phyloP scores from a whole-genome alignment of 2,113 vertebrate species.

The Tringa solitaria region DNA sequence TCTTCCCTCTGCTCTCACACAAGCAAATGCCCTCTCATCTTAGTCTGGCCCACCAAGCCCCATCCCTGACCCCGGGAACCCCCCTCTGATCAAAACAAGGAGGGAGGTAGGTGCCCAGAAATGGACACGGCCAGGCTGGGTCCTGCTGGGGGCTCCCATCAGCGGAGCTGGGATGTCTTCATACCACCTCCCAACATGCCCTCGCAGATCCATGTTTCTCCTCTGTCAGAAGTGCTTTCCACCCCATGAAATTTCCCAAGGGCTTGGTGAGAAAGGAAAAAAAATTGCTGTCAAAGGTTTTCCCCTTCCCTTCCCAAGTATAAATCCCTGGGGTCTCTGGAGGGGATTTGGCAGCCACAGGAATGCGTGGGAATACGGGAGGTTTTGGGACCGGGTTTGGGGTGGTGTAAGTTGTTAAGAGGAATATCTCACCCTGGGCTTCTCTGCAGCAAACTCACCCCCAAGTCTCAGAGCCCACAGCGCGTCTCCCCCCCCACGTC shows the following conservation, averaged over 20 bases:
- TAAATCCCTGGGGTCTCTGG: not conserved
- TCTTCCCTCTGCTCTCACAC: not conserved
- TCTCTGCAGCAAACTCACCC: not conserved
- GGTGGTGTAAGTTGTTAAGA: not conserved
- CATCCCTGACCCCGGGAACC: not conserved
- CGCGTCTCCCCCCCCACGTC: fast-evolving
- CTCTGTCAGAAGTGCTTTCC: not conserved
- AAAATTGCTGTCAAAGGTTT: not conserved
- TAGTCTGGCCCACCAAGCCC: not conserved
- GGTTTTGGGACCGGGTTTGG: not conserved
- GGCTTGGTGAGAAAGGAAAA: not conserved
- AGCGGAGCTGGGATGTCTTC: not conserved
- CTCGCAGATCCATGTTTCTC: not conserved
- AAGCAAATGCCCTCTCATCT: fast-evolving
- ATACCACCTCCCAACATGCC: not conserved
- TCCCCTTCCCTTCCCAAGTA: not conserved
- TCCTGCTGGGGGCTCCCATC: not conserved
- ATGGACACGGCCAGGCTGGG: not conserved
- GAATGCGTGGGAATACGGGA: not conserved
- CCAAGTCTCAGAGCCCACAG: not conserved
- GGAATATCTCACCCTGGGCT: not conserved
- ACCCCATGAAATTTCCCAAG: not conserved
- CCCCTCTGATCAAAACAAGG: not conserved
- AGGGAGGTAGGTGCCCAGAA: not conserved
- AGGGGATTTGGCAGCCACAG: not conserved